A percentile compares a stretch with the other conserved stretches of the same genome.
Conservation (phyloP, 1,140 invertebrate genomes). For the Galendromus occidentalis region DNA sequence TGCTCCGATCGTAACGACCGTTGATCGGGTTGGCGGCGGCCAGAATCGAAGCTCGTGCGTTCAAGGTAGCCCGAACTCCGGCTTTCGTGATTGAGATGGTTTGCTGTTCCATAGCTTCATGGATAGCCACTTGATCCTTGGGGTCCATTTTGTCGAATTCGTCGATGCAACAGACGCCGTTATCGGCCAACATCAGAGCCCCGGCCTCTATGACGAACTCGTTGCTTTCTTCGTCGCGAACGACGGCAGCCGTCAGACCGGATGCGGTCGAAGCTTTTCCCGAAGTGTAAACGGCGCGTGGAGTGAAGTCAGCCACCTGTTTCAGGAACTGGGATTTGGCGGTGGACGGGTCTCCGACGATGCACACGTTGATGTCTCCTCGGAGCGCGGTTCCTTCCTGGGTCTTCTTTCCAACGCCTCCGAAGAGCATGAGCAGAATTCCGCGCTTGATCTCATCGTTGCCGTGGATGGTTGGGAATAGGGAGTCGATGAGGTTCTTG, state of each 20-base stretch:
- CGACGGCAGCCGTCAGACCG: slow-evolving; percentile 92
- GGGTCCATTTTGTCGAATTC: slow-evolving; percentile 99
- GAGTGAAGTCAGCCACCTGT: slow-evolving; percentile 76
- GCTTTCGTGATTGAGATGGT: slow-evolving; percentile 98
- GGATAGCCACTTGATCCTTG: slow-evolving; percentile 92
- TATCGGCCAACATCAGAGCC: slow-evolving; percentile 95
- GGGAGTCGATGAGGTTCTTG: slow-evolving; percentile 66
- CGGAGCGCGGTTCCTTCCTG: slow-evolving; percentile 59
- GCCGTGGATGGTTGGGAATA: slow-evolving; percentile 94
- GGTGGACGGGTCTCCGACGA: slow-evolving; percentile 96
- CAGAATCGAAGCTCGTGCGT: slow-evolving; percentile 90
- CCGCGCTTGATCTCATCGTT: slow-evolving; percentile 93
- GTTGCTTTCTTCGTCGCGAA: slow-evolving; percentile 85
- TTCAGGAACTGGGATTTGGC: slow-evolving; percentile 95
- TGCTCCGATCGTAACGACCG: slow-evolving; percentile 80
- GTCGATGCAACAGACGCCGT: slow-evolving; percentile 97
- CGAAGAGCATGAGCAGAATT: slow-evolving; percentile 87
- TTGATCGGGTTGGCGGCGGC: slow-evolving; percentile 94
- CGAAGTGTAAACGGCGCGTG: slow-evolving; percentile 89
- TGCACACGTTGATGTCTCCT: slow-evolving; percentile 93
- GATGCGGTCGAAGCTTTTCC: slow-evolving; percentile 95
- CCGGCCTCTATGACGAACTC: slow-evolving; percentile 99
- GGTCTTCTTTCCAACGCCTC: slow-evolving; percentile 89
- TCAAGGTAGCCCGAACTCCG: slow-evolving; percentile 83
- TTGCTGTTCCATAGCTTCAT: slow-evolving; percentile 99